phyloP scores from a whole-genome alignment of 2,113 vertebrate species.

The Ovibos moschatus region DNA sequence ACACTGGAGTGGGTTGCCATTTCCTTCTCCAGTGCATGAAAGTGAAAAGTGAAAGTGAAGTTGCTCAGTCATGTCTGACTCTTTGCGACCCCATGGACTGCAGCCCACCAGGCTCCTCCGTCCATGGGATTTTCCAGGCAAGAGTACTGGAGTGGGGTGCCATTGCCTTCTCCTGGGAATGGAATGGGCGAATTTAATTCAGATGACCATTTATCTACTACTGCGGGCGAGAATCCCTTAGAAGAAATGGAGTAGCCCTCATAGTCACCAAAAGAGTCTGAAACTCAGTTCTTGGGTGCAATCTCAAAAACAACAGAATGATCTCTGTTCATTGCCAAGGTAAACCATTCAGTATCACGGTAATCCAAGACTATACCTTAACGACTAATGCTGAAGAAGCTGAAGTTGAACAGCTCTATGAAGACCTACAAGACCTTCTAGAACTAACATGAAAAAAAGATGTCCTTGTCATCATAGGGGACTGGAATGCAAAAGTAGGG shows the following conservation, averaged over 20 bases:
- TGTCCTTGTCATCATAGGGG: background rate
- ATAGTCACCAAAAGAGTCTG: background rate
- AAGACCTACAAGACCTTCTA: background rate
- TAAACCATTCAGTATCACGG: background rate
- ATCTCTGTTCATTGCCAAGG: background rate
- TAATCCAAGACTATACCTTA: background rate
- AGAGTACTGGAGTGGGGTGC: too few relatives aligned
- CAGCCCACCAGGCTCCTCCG: too few relatives aligned
- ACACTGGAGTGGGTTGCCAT: too few relatives aligned
- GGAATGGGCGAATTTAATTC: background rate
- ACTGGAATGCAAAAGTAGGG: background rate
- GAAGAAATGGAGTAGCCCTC: background rate
- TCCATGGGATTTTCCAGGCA: too few relatives aligned
- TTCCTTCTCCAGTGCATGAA: too few relatives aligned
- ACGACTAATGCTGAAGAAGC: background rate
- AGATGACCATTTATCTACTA: background rate
- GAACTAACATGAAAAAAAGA: background rate
- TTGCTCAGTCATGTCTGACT: rapidly evolving
- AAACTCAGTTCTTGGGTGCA: background rate
- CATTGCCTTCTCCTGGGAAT: background rate
- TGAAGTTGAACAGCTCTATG: background rate
- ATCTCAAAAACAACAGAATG: background rate
- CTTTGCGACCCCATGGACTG: too few relatives aligned
- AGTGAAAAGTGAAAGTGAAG: too few relatives aligned
- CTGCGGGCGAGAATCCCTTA: background rate